These are phyloP conservation scores for Calyptommatus sinebrachiatus DNA, from an alignment of 2,113 vertebrate species.

Conservation along the genomic window DNA sequence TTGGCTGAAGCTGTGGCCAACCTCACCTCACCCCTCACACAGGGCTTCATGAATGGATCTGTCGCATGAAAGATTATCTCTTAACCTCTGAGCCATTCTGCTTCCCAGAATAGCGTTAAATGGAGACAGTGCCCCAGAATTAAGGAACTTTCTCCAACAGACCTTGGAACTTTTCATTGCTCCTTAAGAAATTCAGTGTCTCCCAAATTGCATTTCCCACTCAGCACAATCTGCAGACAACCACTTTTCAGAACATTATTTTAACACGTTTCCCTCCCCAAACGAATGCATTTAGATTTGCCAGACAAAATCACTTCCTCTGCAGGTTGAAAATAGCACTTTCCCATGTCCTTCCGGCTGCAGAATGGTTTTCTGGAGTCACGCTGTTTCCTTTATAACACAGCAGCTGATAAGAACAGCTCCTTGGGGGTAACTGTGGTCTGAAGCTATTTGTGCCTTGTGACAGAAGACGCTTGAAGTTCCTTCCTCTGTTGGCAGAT, in stretches of 20 bases:
- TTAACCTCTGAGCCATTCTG: too few species aligned
- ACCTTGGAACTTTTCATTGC: neutral
- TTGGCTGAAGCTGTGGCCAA: too few species aligned
- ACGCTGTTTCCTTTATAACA: slow-evolving; percentile 52
- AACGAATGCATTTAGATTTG: slow-evolving; percentile 60
- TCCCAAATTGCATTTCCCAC: neutral
- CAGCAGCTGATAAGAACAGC: slow-evolving; percentile 53
- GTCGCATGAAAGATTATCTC: too few species aligned
- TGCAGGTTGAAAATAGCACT: slow-evolving; percentile 58
- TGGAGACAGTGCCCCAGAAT: too few species aligned
- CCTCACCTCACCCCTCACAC: too few species aligned
- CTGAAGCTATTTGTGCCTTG: slow-evolving; percentile 36
- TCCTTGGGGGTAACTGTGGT: slow-evolving; percentile 55
- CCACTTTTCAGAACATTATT: neutral
- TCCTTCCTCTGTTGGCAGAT: slow-evolving; percentile 49
- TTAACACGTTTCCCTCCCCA: neutral
- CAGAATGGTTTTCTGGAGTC: slow-evolving; percentile 52
- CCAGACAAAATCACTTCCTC: slow-evolving; percentile 56
- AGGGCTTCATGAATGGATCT: too few species aligned
- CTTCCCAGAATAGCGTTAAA: too few species aligned
- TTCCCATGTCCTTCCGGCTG: slow-evolving; percentile 49
- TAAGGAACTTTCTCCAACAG: neutral
- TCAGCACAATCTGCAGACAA: neutral
- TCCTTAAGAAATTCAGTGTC: neutral
- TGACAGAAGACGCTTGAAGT: slow-evolving; percentile 46